A percentile compares a stretch with the other conserved stretches of the same genome.
Conservation (phyloP, 2,113 vertebrate genomes). For the Barnardius zonarius region DNA sequence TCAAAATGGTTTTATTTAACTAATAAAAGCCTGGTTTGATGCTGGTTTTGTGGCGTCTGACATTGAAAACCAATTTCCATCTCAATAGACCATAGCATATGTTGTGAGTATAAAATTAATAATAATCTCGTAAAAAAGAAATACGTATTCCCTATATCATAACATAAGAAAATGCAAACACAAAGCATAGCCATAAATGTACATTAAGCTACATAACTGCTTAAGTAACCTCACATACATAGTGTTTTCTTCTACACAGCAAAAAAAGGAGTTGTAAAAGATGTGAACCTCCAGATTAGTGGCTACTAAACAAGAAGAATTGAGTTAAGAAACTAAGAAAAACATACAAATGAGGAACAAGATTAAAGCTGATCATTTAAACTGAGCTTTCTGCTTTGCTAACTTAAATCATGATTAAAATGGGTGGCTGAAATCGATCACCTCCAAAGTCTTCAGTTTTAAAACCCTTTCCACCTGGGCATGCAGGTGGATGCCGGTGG, state of each 20-base stretch:
- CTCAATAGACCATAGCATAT: neutral
- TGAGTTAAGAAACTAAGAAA: neutral
- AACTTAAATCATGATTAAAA: neutral
- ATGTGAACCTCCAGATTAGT: neutral
- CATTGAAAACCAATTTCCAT: constrained; percentile 26
- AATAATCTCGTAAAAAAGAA: neutral
- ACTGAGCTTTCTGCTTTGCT: neutral
- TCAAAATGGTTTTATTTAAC: constrained; percentile 18
- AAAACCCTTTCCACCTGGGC: neutral
- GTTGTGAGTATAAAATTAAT: constrained; percentile 9
- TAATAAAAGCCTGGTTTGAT: neutral
- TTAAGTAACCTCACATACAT: neutral
- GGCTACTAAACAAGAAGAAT: neutral
- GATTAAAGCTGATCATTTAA: neutral
- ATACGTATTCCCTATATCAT: neutral
- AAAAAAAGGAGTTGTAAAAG: neutral
- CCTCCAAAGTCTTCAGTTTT: neutral
- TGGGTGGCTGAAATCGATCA: neutral
- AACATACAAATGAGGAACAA: neutral
- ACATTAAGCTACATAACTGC: neutral
- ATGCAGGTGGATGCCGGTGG: neutral
- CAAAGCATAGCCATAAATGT: neutral
- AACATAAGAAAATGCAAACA: neutral
- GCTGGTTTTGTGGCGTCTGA: neutral
- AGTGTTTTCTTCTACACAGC: neutral